phyloP scores from a whole-genome alignment of 2,888 invertebrate genomes.

The Drosophila niveifrons region DNA sequence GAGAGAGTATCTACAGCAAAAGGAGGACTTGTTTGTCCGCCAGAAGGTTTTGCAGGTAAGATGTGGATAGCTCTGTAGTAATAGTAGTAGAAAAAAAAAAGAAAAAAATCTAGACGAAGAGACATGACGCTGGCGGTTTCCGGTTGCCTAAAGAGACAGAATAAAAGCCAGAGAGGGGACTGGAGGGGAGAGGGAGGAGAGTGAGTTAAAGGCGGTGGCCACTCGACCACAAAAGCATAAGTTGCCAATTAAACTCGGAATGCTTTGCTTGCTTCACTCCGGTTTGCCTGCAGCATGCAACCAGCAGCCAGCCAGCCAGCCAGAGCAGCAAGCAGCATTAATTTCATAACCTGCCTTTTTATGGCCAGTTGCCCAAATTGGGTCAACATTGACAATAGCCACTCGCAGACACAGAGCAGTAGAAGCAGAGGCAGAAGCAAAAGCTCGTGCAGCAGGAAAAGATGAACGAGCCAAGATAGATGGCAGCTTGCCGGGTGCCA shows the following conservation, averaged over 20 bases:
- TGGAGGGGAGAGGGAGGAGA: neutral
- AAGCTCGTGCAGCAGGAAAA: conserved; percentile 4
- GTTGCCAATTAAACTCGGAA: conserved; percentile 81
- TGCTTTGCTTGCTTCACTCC: conserved; percentile 64
- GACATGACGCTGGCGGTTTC: conserved; percentile 49
- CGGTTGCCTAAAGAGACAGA: conserved; percentile 14
- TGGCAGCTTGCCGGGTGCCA: conserved; percentile 36
- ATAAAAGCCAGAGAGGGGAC: no score
- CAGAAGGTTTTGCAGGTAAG: conserved; percentile 19
- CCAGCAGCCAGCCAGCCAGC: conserved; percentile 5
- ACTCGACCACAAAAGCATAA: conserved; percentile 80
- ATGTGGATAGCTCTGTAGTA: neutral
- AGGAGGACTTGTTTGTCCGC: conserved; percentile 30
- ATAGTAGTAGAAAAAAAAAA: conserved; percentile 6
- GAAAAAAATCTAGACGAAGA: conserved; percentile 9
- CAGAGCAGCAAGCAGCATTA: conserved; percentile 57
- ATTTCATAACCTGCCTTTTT: conserved; percentile 81
- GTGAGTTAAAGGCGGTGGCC: conserved; percentile 7
- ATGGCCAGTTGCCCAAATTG: conserved; percentile 76
- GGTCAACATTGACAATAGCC: conserved; percentile 79
- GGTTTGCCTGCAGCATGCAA: conserved; percentile 34
- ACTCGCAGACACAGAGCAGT: conserved; percentile 26
- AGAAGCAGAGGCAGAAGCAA: neutral
- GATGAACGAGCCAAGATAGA: conserved; percentile 41
- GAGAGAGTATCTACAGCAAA: neutral